Evolutionary conservation across 1,140 invertebrate genomes (phyloP).

Genomic region (Telenomus remus): DNA sequence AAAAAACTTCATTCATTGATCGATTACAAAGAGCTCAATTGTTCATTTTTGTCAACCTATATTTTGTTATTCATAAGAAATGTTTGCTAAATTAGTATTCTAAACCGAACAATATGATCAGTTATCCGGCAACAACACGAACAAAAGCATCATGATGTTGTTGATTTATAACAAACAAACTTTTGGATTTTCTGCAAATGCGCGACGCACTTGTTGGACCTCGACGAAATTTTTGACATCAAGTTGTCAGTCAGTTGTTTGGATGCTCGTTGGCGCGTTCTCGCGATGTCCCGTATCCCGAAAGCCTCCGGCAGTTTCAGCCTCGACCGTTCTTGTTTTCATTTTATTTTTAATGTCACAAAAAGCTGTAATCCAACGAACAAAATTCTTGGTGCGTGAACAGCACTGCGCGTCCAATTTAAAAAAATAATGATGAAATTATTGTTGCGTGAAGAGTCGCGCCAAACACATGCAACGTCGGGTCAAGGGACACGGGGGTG

Average conservation of each 20-base stretch:
- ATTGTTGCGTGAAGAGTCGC: slow-evolving; percentile 73
- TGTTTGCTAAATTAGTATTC: slow-evolving; percentile 18
- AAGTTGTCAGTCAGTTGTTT: slow-evolving; percentile 41
- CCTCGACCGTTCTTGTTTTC: slow-evolving; percentile 4
- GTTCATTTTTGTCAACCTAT: slow-evolving; percentile 10
- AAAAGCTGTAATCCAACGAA: slow-evolving; percentile 72
- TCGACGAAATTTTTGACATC: slow-evolving; percentile 37
- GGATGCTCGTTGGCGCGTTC: slow-evolving; percentile 29
- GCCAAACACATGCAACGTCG: slow-evolving; percentile 62
- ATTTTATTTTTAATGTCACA: slow-evolving; percentile 62
- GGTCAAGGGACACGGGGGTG: slow-evolving; percentile 39
- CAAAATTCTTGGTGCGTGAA: slow-evolving; percentile 71
- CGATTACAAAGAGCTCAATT: too few species aligned
- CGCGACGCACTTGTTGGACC: slow-evolving; percentile 32
- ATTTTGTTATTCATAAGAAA: slow-evolving; percentile 1
- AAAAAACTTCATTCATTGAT: too few species aligned
- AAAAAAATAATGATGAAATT: slow-evolving; percentile 76
- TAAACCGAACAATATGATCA: slow-evolving; percentile 7
- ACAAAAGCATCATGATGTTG: slow-evolving; percentile 30
- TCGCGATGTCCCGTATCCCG: slow-evolving; percentile 5
- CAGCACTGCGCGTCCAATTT: slow-evolving; percentile 71
- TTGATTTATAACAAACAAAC: slow-evolving; percentile 33
- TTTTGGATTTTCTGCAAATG: slow-evolving; percentile 24
- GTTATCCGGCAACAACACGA: not conserved
- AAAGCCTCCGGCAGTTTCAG: slow-evolving; percentile 6